Evolutionary conservation across 1,140 invertebrate genomes (phyloP), one percentile per base, ranked within the genome.

Genomic region (Pseudobourletiella spinata): DNA sequence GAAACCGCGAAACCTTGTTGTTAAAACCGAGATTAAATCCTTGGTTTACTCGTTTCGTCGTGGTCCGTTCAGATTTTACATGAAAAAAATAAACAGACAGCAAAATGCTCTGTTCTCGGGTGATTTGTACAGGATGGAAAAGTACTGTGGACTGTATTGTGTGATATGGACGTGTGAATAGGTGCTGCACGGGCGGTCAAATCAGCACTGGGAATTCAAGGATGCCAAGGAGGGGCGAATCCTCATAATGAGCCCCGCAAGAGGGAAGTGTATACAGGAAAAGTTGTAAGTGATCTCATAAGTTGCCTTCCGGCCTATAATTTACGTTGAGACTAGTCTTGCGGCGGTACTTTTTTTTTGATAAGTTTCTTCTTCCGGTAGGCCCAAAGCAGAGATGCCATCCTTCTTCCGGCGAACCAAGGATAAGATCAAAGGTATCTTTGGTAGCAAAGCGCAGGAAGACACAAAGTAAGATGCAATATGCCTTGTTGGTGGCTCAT

Each of bases 231-330:
- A 58, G 28, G 56, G 56, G 6, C 32, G 56, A 2, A 28, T 58
- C 25, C 15, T 58, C 11, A 58, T 58, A 28, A 26, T 25, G 18
- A 58, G 56, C 25, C 56, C 56, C 4, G 2, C 22, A 44, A 43
- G 56, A 58, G 56, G 56, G 18, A 58, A 58, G 46, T 58, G 56
- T 18, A 58, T 58, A n/a, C 26, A 16, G 18, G 42, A 44, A 58
- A 58, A 58, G 25, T 20, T 26, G 56, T 58, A 58, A 44, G 20
- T 39, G n/a, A 11, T 39, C n/a, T 39, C n/a, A 11, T 39, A 11
- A 39, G 8, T 39, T 39, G 8, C 16, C n/a, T 28, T 28, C 4
- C 25, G 2, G 15, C 35, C 35, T 55, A 30, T 30, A 3, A 32
- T 29, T 29, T 32, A 56, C 28, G 1, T 18, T 29, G 1, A 32